Conservation (phyloP, 2,888 invertebrate genomes). For the Drosophila maculinotata region DNA sequence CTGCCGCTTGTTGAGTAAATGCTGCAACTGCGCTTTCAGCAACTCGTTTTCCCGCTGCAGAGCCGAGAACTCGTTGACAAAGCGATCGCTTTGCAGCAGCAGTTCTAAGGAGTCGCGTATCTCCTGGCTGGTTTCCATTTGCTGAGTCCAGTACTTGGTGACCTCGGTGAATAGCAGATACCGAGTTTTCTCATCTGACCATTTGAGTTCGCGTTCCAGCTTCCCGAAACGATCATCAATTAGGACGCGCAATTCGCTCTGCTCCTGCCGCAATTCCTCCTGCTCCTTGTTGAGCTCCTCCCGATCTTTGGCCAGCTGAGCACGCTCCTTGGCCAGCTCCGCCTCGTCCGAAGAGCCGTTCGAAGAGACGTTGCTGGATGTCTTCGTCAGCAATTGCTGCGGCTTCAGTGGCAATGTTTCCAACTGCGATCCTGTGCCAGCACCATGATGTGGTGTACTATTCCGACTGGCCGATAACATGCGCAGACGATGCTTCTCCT, state of each 20-base stretch:
- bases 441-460: constrained; percentile 77
- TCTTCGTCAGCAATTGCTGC: constrained; percentile 48
- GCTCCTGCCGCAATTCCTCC: constrained; percentile 61
- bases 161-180: constrained; percentile 75
- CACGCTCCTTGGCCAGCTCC: constrained; percentile 38
- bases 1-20: constrained; percentile 40
- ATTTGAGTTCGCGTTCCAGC: constrained; percentile 80
- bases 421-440: not conserved
- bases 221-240: constrained; percentile 60
- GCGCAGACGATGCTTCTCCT: constrained; percentile 64
- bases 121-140: constrained; percentile 65
- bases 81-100: constrained; percentile 79
- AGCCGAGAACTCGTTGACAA: constrained; percentile 78
- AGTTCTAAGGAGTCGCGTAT: constrained; percentile 74
- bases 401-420: constrained; percentile 26
- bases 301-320: not conserved
- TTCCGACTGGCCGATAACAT: constrained; percentile 75
- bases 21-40: constrained; percentile 68
- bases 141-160: constrained; percentile 74
- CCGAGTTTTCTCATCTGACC: constrained; percentile 71
- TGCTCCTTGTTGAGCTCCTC: constrained; percentile 38
- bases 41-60: constrained; percentile 81
- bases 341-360: constrained; percentile 14
- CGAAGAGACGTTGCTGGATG: constrained; percentile 50
- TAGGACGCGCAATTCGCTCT: constrained; percentile 55